Evolutionary conservation across 2,797 vertebrate species (phyloP), one percentile per base, ranked within the genome.

Genomic region (Jordanella pulchra): DNA sequence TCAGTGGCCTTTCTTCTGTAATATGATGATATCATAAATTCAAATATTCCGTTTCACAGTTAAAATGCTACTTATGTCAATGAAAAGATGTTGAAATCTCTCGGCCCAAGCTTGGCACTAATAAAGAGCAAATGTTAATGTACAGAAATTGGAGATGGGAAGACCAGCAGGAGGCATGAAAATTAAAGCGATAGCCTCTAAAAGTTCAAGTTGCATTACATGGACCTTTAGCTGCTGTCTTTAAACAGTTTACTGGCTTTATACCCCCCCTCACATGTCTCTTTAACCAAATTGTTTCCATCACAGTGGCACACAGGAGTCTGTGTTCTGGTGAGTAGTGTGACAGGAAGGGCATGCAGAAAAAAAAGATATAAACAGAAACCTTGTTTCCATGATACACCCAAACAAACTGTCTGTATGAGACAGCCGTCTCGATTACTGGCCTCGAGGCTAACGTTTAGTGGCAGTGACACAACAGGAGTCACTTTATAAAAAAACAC

Each of bases 331-430:
- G 69, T 69, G 61, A 58, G 60, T 58, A 51, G 28, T 23, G 51
- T 68, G 76, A 84, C 80, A 87, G 81, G 79, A 86, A 86, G 69
- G 12, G 69, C 47, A 81, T 67, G 1, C 15, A 61, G 71, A 80
- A 72, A 87, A 80, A 76, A 83, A 51, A 83, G 65, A 78, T 73
- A 77, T 86, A 88, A 91, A 91, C 81, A 87, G 84, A 93, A 89
- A 84, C 77, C 75, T 58, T 0, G 92, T 95, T 90, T 75, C 92
- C 86, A 93, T 92, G 91, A 86, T 27, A 67, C 87, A 79, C 50
- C 87, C 93, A 92, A 95, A 94, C 92, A 94, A 92, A 93, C 79
- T 58, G 15, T 70, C 35, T 30, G 55, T 28, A 55, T 72, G 56
- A 84, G 82, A 74, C 71, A 65, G 77, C 72, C 84, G 83, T 84